Evolutionary conservation across 2,113 vertebrate species (phyloP), one percentile per base, ranked within the genome.

Genomic region (Coregonus clupeaformis): DNA sequence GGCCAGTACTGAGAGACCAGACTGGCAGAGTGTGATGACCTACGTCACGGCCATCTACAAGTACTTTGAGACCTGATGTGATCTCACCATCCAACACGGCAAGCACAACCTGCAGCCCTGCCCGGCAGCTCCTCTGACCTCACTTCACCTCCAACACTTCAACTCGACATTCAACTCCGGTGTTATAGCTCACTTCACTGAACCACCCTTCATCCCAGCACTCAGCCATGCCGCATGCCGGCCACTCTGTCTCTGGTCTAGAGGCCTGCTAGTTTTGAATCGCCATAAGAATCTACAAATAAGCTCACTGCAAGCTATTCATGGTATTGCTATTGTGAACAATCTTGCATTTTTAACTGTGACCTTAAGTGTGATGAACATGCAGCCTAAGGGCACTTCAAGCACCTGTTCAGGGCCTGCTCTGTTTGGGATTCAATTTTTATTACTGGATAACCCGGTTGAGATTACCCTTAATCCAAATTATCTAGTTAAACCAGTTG

Each of bases 11-110:
- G 97, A 99, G 85, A 90, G 97, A 47, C 97, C 97, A 0, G 97
- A 99, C 85, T 99, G 97, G 97, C 97, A 99, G 72, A 97, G 91
- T 14, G 95, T 99, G 86, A 99, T 99, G 96, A 94, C 95, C 16
- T 99, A 99, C 0, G 96, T 98, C 87, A 99, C 97, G 0, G 95
- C 97, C 2, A 97, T 99, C 90, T 99, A 98, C 95, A 99, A 99
- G 85, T 98, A 99, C 93, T 98, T 99, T 83, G 97, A 98, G 90
- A 98, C 97, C 87, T 99, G 96, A 98, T 78, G 65, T 13, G 59
- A 2, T 0, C 52, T 73, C 47, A 0, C 49, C 77, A 0, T 22
- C 45, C 60, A 57, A 55, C 66, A 73, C 64, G 27, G 69, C 81
- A 80, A 75, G 77, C 77, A 73, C 84, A 82, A 66, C 22, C 69